These are phyloP conservation scores for Proteles cristata DNA, from an alignment of 2,113 vertebrate species.

Conservation along the genomic window DNA sequence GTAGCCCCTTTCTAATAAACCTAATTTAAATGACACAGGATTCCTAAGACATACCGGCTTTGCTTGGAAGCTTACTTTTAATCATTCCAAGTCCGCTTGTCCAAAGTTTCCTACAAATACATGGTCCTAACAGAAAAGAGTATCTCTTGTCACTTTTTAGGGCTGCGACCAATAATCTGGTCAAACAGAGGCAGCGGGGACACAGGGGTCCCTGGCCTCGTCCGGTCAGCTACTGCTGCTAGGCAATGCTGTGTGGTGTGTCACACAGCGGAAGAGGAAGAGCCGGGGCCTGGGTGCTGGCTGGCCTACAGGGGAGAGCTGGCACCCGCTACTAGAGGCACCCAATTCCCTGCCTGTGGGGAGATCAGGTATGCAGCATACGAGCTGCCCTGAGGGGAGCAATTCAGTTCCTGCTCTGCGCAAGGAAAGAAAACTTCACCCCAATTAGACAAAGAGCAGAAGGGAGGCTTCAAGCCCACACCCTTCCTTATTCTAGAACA, in stretches of 20 bases:
- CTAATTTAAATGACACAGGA: not conserved
- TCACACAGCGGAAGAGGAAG: not conserved
- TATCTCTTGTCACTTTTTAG: not conserved
- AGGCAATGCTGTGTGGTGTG: not conserved
- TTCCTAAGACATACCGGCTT: not conserved
- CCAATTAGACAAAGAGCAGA: not conserved
- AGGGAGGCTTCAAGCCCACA: not conserved
- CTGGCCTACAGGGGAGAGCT: not conserved
- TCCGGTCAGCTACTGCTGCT: not conserved
- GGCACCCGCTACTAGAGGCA: rapidly evolving
- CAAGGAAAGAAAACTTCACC: not conserved
- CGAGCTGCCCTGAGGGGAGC: too few species aligned
- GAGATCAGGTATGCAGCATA: rapidly evolving
- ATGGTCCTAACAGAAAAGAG: not conserved
- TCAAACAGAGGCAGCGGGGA: not conserved
- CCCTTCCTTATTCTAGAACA: not conserved
- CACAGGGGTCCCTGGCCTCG: rapidly evolving
- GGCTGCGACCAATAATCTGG: not conserved
- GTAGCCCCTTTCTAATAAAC: not conserved
- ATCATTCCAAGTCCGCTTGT: not conserved
- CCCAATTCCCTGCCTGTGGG: rapidly evolving
- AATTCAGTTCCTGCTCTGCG: not conserved
- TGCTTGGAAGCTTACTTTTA: not conserved
- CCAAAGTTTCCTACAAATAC: not conserved
- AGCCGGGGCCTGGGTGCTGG: not conserved